These are phyloP conservation scores for Monomorium pharaonis DNA, from an alignment of 1,140 invertebrate species.

Conservation along the genomic window DNA sequence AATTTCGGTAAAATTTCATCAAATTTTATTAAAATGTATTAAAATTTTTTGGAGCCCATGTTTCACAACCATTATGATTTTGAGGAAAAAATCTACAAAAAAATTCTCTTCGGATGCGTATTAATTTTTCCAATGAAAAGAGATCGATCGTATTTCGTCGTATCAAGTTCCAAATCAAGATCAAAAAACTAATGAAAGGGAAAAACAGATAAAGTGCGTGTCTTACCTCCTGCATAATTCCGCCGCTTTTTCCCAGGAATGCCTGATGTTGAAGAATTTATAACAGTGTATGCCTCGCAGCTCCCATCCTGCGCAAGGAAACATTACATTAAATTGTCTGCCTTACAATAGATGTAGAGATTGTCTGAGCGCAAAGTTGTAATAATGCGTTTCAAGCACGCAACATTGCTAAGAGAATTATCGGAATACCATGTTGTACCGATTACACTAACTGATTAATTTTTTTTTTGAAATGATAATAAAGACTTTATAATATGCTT, in stretches of 20 bases:
- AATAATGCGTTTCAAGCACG: conserved; percentile 20
- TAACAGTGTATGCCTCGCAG: conserved; percentile 96
- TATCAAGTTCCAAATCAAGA: background rate
- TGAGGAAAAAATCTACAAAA: too few species aligned
- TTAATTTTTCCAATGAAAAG: background rate
- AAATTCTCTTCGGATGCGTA: background rate
- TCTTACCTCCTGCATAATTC: conserved; percentile 96
- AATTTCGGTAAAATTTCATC: too few species aligned
- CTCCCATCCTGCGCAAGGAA: conserved; percentile 92
- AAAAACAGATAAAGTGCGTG: background rate
- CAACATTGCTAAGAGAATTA: background rate
- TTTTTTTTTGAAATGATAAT: background rate
- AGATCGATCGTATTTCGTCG: background rate
- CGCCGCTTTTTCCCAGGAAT: conserved; percentile 97
- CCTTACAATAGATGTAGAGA: background rate
- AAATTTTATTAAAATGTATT: too few species aligned
- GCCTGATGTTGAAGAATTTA: conserved; percentile 97
- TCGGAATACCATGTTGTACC: background rate
- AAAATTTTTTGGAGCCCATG: too few species aligned
- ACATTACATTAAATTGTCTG: conserved; percentile 41
- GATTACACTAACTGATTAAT: background rate
- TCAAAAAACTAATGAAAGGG: background rate
- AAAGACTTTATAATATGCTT: background rate
- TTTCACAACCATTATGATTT: too few species aligned
- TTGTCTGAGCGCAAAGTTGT: background rate